Conservation (phyloP, 2,113 vertebrate species). For the Deroptyus accipitrinus region DNA sequence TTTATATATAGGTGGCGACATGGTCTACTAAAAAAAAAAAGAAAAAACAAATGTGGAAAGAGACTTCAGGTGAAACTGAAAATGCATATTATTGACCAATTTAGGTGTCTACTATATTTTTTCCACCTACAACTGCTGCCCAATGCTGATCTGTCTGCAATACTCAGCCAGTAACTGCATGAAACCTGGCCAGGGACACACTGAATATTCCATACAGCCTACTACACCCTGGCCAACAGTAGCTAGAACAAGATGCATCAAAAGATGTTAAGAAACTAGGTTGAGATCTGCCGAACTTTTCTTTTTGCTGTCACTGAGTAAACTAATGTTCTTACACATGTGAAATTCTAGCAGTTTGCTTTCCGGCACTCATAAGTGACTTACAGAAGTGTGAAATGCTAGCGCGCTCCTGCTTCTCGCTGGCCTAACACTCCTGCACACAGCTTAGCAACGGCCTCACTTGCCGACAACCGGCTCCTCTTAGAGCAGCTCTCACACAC, state of each 20-base stretch:
- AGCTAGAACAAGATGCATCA: neutral
- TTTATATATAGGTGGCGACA: accelerated
- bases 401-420: neutral
- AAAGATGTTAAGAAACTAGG: accelerated
- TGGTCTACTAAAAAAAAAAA: neutral
- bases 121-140: neutral
- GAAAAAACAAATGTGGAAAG: neutral
- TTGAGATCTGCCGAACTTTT: neutral
- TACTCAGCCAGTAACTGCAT: neutral
- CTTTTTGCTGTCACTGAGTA: too few relatives aligned
- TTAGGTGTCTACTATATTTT: accelerated
- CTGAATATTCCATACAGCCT: too few relatives aligned
- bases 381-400: accelerated
- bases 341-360: accelerated
- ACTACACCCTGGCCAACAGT: accelerated
- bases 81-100: accelerated
- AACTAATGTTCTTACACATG: accelerated
- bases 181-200: accelerated
- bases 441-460: neutral
- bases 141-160: neutral
- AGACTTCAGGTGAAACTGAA: neutral
- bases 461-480: accelerated
- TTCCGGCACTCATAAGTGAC: neutral
- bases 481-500: accelerated
- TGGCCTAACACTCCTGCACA: accelerated